Percentiles rank a stretch among this genome's conserved stretches.
Conservation (phyloP, 1,140 invertebrate genomes). For the Chelonus insularis region DNA sequence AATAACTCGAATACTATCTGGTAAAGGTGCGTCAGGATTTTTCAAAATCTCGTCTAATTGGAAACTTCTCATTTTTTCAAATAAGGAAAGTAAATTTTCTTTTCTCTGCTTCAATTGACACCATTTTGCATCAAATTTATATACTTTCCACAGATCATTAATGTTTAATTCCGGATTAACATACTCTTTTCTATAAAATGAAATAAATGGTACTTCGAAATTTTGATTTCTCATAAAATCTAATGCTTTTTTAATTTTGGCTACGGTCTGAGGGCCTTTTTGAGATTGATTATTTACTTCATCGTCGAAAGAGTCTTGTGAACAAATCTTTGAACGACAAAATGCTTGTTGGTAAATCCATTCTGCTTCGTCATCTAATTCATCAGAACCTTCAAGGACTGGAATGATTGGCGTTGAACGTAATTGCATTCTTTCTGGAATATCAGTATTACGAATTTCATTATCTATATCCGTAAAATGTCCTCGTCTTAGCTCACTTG, state of each 20-base stretch:
- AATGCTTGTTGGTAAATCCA: slow-evolving; percentile 98
- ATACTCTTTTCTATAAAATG: slow-evolving; percentile 98
- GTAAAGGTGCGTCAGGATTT: slow-evolving; percentile 81
- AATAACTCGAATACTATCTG: slow-evolving; percentile 80
- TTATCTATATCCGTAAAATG: slow-evolving; percentile 95
- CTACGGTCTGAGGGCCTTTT: slow-evolving; percentile 70
- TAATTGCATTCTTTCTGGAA: slow-evolving; percentile 91
- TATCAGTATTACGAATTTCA: slow-evolving; percentile 85
- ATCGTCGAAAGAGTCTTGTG: slow-evolving; percentile 61
- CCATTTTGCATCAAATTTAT: slow-evolving; percentile 96
- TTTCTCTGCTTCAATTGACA: slow-evolving; percentile 88
- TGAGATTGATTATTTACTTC: slow-evolving; percentile 52
- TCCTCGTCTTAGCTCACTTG: slow-evolving; percentile 91
- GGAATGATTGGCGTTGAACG: slow-evolving; percentile 83
- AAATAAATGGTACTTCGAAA: slow-evolving; percentile 97
- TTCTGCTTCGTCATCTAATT: slow-evolving; percentile 91
- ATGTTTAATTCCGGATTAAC: slow-evolving; percentile 93
- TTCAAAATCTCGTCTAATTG: slow-evolving; percentile 85
- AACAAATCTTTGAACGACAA: slow-evolving; percentile 77
- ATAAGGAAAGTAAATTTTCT: slow-evolving; percentile 77
- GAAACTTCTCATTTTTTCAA: slow-evolving; percentile 91
- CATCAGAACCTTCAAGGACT: slow-evolving; percentile 80
- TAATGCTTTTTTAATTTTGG: slow-evolving; percentile 91
- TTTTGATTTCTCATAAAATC: slow-evolving; percentile 96
- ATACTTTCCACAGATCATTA: slow-evolving; percentile 97